Conservation (phyloP, 2,888 invertebrate genomes). For the Drosophila colorata region DNA sequence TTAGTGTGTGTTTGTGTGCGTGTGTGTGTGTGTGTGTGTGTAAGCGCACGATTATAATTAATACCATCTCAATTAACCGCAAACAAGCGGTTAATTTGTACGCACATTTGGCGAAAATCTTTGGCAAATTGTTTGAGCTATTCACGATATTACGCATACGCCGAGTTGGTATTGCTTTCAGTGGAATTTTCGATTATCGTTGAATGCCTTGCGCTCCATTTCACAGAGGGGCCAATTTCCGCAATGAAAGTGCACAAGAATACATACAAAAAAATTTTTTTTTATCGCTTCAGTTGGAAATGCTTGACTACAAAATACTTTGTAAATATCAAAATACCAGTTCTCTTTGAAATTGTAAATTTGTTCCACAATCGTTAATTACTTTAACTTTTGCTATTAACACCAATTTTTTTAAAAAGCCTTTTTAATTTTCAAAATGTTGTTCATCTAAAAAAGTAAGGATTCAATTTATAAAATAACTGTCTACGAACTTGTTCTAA, state of each 20-base stretch:
- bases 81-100: slow-evolving; percentile 77
- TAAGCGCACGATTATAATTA: slow-evolving; percentile 67
- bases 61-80: slow-evolving; percentile 81
- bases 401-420: too few species aligned
- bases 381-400: too few species aligned
- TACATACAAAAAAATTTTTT: slow-evolving; percentile 12
- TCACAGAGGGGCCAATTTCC: slow-evolving; percentile 57
- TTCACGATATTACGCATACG: slow-evolving; percentile 51
- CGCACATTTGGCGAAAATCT: slow-evolving; percentile 57
- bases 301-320: neutral
- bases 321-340: neutral
- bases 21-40: slow-evolving; percentile 26
- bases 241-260: slow-evolving; percentile 35
- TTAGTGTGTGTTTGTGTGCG: slow-evolving; percentile 12
- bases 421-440: too few species aligned
- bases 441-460: too few species aligned
- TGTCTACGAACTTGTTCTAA: too few species aligned
- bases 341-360: neutral
- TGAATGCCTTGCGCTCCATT: slow-evolving; percentile 36
- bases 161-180: slow-evolving; percentile 8
- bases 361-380: too few species aligned
- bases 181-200: slow-evolving; percentile 24
- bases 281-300: neutral
- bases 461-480: too few species aligned
- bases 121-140: slow-evolving; percentile 52